These are phyloP conservation scores for Nymphalis polychloros DNA, from an alignment of 2,888 invertebrate species.

Conservation along the genomic window DNA sequence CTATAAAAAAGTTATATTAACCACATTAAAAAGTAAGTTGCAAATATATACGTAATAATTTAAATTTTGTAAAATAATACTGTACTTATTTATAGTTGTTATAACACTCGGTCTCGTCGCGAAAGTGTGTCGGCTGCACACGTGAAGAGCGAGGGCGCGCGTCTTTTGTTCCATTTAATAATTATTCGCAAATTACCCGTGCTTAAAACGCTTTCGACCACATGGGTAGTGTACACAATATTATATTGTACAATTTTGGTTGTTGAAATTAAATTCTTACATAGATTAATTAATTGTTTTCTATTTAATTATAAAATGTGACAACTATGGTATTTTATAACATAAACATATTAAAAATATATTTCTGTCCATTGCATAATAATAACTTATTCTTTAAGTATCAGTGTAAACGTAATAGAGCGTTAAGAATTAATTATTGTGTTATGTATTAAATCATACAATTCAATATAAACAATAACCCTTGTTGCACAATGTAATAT, in stretches of 20 bases:
- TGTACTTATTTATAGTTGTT: slow-evolving; percentile 1
- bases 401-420: neutral
- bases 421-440: neutral
- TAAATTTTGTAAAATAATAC: neutral
- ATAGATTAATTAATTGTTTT: no score
- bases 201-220: slow-evolving; percentile 29
- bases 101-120: neutral
- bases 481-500: neutral
- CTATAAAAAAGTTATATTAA: no score
- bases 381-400: neutral
- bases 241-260: neutral
- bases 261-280: neutral
- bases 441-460: neutral
- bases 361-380: no score
- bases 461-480: neutral
- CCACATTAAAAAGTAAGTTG: no score
- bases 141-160: slow-evolving; percentile 42
- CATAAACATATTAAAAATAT: neutral
- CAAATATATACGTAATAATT: neutral
- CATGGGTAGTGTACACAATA: slow-evolving; percentile 19
- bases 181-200: slow-evolving; percentile 62
- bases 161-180: slow-evolving; percentile 60
- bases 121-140: slow-evolving; percentile 23
- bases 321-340: no score
- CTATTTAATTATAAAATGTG: no score